Percentiles rank a stretch among this genome's conserved stretches.
Conservation (phyloP, 2,113 vertebrate genomes). For the Thalassoma bifasciatum region DNA sequence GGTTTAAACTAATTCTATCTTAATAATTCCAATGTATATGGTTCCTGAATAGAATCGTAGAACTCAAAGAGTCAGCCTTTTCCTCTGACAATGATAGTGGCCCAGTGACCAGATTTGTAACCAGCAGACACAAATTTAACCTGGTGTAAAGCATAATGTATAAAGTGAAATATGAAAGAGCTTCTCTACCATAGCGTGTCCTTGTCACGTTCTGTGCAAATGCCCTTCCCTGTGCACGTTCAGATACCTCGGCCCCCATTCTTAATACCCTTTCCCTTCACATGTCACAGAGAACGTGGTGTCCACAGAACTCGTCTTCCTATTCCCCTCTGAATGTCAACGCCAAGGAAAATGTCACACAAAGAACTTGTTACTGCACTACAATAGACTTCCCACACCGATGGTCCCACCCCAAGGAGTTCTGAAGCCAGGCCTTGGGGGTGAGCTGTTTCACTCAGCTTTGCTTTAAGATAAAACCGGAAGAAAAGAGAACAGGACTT, state of each 20-base stretch:
- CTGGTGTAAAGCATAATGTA: slow-evolving; percentile 67
- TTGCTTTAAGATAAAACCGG: slow-evolving; percentile 74
- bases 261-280: slow-evolving; percentile 81
- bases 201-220: slow-evolving; percentile 79
- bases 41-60: slow-evolving; percentile 5
- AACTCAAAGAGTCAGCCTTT: slow-evolving; percentile 15
- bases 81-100: slow-evolving; percentile 24
- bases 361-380: slow-evolving; percentile 79
- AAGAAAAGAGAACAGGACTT: slow-evolving; percentile 71
- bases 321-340: slow-evolving; percentile 82
- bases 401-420: slow-evolving; percentile 72
- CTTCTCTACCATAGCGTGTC: slow-evolving; percentile 65
- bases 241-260: slow-evolving; percentile 69
- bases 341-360: slow-evolving; percentile 81
- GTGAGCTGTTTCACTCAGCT: slow-evolving; percentile 57
- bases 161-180: slow-evolving; percentile 73
- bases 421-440: slow-evolving; percentile 61
- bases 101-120: slow-evolving; percentile 53
- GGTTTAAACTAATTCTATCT: not conserved
- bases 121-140: slow-evolving; percentile 58
- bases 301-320: slow-evolving; percentile 68
- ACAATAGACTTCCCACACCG: slow-evolving; percentile 78
- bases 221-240: slow-evolving; percentile 72
- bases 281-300: slow-evolving; percentile 75
- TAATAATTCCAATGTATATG: not conserved